phyloP scores from a whole-genome alignment of 1,140 invertebrate species.

The Paraescarpia echinospica region DNA sequence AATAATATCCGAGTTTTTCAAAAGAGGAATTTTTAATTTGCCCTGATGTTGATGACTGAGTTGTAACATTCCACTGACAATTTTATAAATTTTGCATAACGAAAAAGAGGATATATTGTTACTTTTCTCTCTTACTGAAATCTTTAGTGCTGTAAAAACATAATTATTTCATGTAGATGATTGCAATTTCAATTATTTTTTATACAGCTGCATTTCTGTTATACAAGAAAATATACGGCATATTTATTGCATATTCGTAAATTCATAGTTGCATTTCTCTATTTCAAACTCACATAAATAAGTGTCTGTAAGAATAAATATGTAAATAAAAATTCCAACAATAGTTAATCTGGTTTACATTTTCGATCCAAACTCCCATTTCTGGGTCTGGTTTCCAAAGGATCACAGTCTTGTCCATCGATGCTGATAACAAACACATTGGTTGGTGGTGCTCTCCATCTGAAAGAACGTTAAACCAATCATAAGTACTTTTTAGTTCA shows the following conservation, averaged over 20 bases:
- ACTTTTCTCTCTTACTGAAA: background rate
- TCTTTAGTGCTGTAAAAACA: background rate
- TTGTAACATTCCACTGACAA: background rate
- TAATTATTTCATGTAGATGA: background rate
- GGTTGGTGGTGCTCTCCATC: constrained; percentile 23
- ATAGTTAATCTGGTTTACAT: constrained; percentile 40
- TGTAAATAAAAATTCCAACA: background rate
- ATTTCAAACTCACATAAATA: background rate
- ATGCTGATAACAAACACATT: constrained; percentile 76
- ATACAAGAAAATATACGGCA: constrained; percentile 8
- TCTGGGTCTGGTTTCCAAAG: constrained; percentile 74
- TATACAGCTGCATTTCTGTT: background rate
- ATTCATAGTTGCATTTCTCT: background rate
- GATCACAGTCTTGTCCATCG: constrained; percentile 91
- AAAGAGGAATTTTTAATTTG: background rate
- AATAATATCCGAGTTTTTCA: background rate
- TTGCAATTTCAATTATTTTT: background rate
- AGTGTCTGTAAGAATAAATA: background rate
- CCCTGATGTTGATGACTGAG: background rate
- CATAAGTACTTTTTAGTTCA: background rate
- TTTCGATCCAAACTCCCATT: constrained; percentile 79
- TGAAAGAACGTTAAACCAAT: background rate
- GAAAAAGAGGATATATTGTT: background rate
- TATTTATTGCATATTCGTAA: too few species aligned
- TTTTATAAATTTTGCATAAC: background rate